Percentiles rank a stretch among this genome's conserved stretches.
These are phyloP conservation scores for Lota lota DNA, from an alignment of 2,113 vertebrate genomes.

Conservation along the genomic window DNA sequence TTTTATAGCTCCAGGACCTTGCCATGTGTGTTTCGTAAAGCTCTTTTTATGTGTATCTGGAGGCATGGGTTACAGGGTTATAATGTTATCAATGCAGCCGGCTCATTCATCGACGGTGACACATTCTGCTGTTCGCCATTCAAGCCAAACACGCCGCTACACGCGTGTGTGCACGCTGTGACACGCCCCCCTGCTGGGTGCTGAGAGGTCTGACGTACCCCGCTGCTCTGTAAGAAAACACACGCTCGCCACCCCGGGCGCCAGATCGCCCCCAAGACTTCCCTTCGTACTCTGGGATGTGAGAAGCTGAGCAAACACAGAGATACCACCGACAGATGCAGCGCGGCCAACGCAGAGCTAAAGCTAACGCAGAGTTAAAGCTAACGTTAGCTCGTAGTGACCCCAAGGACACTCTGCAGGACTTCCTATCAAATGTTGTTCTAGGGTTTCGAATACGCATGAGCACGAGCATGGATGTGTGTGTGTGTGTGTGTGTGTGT, in stretches of 20 bases:
- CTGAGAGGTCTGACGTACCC: constrained; percentile 57
- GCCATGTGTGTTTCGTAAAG: not conserved
- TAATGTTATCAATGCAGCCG: constrained; percentile 43
- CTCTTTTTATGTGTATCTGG: constrained; percentile 22
- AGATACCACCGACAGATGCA: constrained; percentile 24
- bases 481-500: constrained; percentile 7
- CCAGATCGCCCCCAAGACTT: constrained; percentile 38
- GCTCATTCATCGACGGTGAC: constrained; percentile 53
- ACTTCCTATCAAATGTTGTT: constrained; percentile 52
- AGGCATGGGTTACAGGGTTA: constrained; percentile 34
- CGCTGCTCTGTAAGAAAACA: constrained; percentile 57
- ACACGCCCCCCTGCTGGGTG: constrained; percentile 25
- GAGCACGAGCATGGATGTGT: not conserved
- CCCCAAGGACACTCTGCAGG: constrained; percentile 51
- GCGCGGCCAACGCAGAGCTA: no score
- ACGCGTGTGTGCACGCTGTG: constrained; percentile 43
- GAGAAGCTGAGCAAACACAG: constrained; percentile 67
- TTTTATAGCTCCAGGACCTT: no score
- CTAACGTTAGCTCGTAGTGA: constrained; percentile 52
- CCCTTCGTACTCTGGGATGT: constrained; percentile 13
- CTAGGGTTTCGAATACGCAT: constrained; percentile 30
- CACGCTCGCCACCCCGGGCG: constrained; percentile 48
- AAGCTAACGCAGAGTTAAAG: constrained; percentile 20
- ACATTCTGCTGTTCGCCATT: constrained; percentile 53
- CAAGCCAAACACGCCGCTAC: constrained; percentile 55